Conservation (phyloP, 2,797 vertebrate species). For the Knipowitschia caucasica region DNA sequence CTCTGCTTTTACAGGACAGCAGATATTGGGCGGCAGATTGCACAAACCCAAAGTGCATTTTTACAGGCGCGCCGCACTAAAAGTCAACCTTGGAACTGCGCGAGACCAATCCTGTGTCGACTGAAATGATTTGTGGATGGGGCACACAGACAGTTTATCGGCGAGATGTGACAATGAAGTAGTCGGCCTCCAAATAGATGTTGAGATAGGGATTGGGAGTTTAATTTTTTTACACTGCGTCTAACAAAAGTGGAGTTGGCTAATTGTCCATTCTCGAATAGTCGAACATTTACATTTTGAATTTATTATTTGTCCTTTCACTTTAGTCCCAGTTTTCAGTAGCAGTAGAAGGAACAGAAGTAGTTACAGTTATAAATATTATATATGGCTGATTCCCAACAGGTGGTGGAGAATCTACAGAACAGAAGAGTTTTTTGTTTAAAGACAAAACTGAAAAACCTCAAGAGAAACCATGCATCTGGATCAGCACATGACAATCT, state of each 20-base stretch:
- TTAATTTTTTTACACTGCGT: background rate
- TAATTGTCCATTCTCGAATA: no score
- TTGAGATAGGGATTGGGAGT: slow-evolving; percentile 16
- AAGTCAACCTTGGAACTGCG: slow-evolving; percentile 49
- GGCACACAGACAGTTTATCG: slow-evolving; percentile 38
- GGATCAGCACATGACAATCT: no score
- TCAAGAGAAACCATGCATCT: no score
- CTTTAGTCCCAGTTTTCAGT: no score
- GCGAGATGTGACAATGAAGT: slow-evolving; percentile 17
- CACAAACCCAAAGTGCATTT: slow-evolving; percentile 48
- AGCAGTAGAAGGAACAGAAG: no score
- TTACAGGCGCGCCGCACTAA: slow-evolving; percentile 57
- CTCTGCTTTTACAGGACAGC: slow-evolving; percentile 56
- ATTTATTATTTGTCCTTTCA: no score
- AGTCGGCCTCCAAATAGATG: slow-evolving; percentile 19
- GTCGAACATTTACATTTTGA: no score
- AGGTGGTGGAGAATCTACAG: no score
- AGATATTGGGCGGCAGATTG: slow-evolving; percentile 52
- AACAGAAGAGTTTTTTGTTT: no score
- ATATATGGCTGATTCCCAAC: no score
- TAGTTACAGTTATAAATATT: no score
- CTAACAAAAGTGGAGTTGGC: background rate
- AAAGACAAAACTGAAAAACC: no score
- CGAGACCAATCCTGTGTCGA: slow-evolving; percentile 40
- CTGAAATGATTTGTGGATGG: slow-evolving; percentile 41